A percentile compares a stretch with the other conserved stretches of the same genome.
Conservation (phyloP, 2,888 invertebrate genomes). For the Abrostola triplasia region DNA sequence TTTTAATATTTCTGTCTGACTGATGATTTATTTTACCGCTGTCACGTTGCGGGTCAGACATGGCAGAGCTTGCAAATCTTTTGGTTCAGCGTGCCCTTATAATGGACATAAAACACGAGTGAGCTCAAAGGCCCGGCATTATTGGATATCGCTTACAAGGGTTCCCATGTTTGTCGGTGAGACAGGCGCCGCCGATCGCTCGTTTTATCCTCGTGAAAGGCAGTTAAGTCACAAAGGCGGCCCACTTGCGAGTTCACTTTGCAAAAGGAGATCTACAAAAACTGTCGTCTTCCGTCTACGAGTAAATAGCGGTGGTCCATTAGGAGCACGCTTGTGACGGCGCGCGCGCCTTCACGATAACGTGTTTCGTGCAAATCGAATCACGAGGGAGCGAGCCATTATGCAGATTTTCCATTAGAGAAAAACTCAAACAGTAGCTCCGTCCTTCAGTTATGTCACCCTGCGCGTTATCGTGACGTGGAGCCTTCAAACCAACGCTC, state of each 20-base stretch:
- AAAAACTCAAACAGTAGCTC: slow-evolving; percentile 72
- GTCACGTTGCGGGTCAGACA: slow-evolving; percentile 53
- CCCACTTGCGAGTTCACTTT: slow-evolving; percentile 67
- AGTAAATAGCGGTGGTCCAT: slow-evolving; percentile 78
- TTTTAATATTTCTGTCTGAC: slow-evolving; percentile 69
- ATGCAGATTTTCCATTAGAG: slow-evolving; percentile 86
- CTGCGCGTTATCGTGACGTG: slow-evolving; percentile 46
- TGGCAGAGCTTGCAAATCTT: slow-evolving; percentile 55
- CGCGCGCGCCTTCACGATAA: slow-evolving; percentile 65
- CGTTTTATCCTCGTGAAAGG: slow-evolving; percentile 70
- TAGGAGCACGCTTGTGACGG: slow-evolving; percentile 65
- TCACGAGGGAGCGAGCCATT: slow-evolving; percentile 79
- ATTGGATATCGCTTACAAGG: slow-evolving; percentile 81
- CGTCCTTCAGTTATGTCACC: slow-evolving; percentile 50
- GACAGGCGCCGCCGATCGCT: slow-evolving; percentile 64
- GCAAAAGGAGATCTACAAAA: slow-evolving; percentile 72
- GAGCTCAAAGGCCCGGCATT: slow-evolving; percentile 68
- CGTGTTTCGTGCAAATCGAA: slow-evolving; percentile 82
- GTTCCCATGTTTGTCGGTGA: slow-evolving; percentile 67
- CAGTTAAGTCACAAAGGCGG: slow-evolving; percentile 71
- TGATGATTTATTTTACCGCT: slow-evolving; percentile 68
- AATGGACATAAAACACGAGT: slow-evolving; percentile 69
- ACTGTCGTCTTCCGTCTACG: slow-evolving; percentile 68
- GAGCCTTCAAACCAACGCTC: slow-evolving; percentile 33
- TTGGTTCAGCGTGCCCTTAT: slow-evolving; percentile 56